Percentiles rank a stretch among this genome's conserved stretches.
These are phyloP conservation scores for Ianthella basta DNA, from an alignment of 37 sponge, comb jelly and placozoan species.

Conservation along the genomic window DNA sequence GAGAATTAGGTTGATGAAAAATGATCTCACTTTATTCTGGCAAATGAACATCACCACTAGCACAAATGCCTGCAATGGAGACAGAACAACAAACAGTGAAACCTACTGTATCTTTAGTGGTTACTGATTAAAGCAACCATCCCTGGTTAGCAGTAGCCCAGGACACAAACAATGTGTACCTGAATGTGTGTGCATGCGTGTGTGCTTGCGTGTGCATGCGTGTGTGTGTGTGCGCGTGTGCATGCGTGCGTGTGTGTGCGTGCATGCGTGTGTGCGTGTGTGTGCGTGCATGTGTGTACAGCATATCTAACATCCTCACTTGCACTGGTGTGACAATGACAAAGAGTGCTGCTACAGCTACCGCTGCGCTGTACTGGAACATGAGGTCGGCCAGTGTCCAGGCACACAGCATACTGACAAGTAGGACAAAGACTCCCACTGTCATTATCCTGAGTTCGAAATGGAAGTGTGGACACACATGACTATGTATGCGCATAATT, in stretches of 20 bases:
- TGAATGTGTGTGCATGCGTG: conserved; percentile 10
- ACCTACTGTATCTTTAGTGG: no score
- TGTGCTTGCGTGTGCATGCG: conserved; percentile 3
- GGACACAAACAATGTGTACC: no score
- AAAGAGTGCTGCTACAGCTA: neutral
- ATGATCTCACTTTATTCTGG: neutral
- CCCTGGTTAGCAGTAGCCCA: no score
- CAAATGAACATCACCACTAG: conserved; percentile 3
- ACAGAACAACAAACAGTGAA: neutral
- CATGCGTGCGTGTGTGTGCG: neutral
- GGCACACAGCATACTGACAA: neutral
- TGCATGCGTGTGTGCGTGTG: neutral
- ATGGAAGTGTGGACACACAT: neutral
- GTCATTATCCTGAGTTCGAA: neutral
- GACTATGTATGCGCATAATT: no score
- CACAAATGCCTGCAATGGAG: conserved; percentile 16
- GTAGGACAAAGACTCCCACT: conserved; percentile 9
- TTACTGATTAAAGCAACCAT: no score
- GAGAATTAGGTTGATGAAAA: no score
- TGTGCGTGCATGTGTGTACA: neutral
- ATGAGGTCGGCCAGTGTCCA: conserved; percentile 13
- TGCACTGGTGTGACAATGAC: neutral
- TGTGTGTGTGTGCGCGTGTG: neutral
- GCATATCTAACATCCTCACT: neutral
- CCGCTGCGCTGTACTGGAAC: neutral